Base-by-base conservation (phyloP, 1,140 invertebrate genomes). In the Zaprionus tsacasi region DNA sequence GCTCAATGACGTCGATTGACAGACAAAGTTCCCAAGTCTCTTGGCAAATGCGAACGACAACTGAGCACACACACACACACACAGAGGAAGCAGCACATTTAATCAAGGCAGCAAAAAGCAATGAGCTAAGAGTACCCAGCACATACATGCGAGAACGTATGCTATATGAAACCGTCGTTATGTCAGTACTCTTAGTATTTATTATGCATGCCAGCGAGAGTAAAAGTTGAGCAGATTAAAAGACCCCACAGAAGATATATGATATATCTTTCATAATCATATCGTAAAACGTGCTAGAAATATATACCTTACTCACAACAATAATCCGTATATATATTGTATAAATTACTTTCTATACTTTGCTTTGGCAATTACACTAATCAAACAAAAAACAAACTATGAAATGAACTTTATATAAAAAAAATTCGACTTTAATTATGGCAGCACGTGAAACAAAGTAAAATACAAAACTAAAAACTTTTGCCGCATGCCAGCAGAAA, bases 61-160 rank as follows among this genome's bases (percentile, higher is more conserved):
- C 45, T 50, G 43, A 61, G 52, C 57, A 66, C 70, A 69, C 71
- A 79, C 45, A 72, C 70, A 58, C 76, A 68, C 12, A n/a, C 30
- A 40, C 57, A 45, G 54, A 58, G 8, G n/a, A n/a, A 15, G 40
- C n/a, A 15, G n/a, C 74, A 66, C 74, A 81, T 78, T 85, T 81
- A 64, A 61, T 70, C 56, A 81, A 70, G 68, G 61, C 70, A 64
- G 50, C 54, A 79, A 50, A 68, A 79, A 43, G 48, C 17, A 59
- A 55, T 67, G 50, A 59, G 54, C 45, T 17, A 57, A 36, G 15
- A 15, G 43, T 15, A 54, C 30, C 57, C 38, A 40, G 25, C 21
- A 30, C 10, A 25, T 36, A 17, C 7, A 45, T 21, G 1, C 1
- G 7, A 15, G 40, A 15, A 15, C 40, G 33, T 60, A 21, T 11